Percentiles rank a stretch among this genome's conserved stretches.
These are phyloP conservation scores for Junonia oenone DNA, from an alignment of 2,888 invertebrate genomes.

Conservation along the genomic window DNA sequence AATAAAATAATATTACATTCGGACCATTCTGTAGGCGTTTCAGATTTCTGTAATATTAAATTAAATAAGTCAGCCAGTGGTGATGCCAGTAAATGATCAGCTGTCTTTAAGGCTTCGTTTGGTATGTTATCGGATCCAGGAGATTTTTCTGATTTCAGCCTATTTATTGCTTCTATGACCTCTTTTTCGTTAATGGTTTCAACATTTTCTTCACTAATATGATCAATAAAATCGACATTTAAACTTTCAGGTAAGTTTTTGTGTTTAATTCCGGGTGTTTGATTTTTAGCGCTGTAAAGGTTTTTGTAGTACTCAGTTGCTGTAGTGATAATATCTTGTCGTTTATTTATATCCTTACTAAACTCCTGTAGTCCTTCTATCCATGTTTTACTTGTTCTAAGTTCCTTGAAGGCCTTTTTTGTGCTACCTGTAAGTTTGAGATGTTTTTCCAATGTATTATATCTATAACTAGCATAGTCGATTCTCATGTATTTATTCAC, in stretches of 20 bases:
- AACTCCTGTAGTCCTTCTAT: too few relatives aligned
- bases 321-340: conserved; percentile 16
- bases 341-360: conserved; percentile 7
- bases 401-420: conserved; percentile 7
- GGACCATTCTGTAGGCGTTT: too few relatives aligned
- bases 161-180: conserved; percentile 14
- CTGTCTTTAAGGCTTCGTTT: conserved; percentile 11
- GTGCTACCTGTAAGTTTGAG: conserved; percentile 11
- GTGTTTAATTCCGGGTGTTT: not conserved
- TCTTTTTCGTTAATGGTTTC: conserved; percentile 1
- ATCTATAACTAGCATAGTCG: conserved; percentile 23
- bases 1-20: too few relatives aligned
- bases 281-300: too few relatives aligned
- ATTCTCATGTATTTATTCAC: too few relatives aligned
- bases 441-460: too few relatives aligned
- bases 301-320: conserved; percentile 20
- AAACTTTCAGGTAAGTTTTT: not conserved
- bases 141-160: conserved; percentile 15
- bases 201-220: not conserved
- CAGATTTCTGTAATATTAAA: conserved; percentile 14
- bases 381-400: too few relatives aligned
- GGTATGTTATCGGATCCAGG: too few relatives aligned
- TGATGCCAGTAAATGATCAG: conserved; percentile 1
- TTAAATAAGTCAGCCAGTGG: conserved; percentile 21
- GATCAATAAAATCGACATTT: not conserved